Conservation (phyloP, 2,888 invertebrate species). For the Eupithecia inturbata region DNA sequence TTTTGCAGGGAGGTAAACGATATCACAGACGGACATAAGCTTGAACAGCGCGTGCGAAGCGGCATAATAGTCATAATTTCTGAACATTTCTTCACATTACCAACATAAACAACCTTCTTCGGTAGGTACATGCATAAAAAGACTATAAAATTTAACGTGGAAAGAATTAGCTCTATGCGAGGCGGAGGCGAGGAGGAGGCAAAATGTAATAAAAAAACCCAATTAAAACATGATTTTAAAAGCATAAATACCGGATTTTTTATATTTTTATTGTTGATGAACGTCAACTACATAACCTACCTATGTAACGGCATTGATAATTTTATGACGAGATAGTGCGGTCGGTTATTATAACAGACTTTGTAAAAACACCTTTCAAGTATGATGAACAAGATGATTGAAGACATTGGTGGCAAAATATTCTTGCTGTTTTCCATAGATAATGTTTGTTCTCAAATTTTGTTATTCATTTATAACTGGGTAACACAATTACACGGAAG, state of each 20-base stretch:
- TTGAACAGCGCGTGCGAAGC: no score
- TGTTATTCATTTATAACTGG: no score
- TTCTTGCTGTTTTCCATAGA: neutral
- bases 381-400: neutral
- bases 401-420: neutral
- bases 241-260: neutral
- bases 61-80: neutral
- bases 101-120: neutral
- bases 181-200: constrained; percentile 2
- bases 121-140: neutral
- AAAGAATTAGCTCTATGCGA: neutral
- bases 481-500: no score
- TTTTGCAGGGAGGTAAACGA: no score
- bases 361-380: neutral
- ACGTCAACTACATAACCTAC: neutral
- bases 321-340: constrained; percentile 2
- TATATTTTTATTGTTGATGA: neutral
- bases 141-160: neutral
- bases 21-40: no score
- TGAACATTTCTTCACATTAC: neutral
- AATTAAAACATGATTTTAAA: neutral
- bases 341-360: neutral
- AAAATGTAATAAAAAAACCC: constrained; percentile 7
- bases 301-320: neutral
- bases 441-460: no score